Percentiles rank a stretch among this genome's conserved stretches.
Conservation (phyloP, 2,888 invertebrate species). For the Tachina grossa region DNA sequence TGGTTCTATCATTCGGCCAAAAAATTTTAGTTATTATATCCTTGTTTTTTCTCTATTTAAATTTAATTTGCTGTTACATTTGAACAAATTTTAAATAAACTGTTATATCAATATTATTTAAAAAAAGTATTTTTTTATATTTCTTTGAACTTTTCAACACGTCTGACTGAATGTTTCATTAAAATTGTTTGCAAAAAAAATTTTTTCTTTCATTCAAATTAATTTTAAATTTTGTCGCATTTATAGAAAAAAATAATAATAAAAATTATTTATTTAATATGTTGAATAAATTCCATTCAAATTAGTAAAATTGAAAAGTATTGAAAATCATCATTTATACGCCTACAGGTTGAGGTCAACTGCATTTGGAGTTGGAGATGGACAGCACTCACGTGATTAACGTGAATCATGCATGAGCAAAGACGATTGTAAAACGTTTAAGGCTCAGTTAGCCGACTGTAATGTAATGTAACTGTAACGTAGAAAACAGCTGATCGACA, state of each 20-base stretch:
- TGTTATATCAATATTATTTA: conserved; percentile 30
- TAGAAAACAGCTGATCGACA: too few relatives aligned
- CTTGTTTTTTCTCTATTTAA: not conserved
- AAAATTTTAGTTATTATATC: not conserved
- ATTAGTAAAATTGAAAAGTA: conserved; percentile 29
- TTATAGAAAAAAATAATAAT: not conserved
- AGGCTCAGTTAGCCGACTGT: too few relatives aligned
- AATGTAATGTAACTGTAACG: too few relatives aligned
- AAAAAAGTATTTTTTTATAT: conserved; percentile 43
- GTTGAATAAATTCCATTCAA: conserved; percentile 23
- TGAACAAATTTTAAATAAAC: not conserved
- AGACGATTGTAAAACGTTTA: not conserved
- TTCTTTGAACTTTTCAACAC: conserved; percentile 68
- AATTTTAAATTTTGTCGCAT: conserved; percentile 25
- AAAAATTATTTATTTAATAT: conserved; percentile 9
- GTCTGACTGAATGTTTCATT: conserved; percentile 42
- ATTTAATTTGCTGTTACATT: not conserved
- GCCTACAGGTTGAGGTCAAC: conserved; percentile 69
- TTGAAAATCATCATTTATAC: conserved; percentile 66
- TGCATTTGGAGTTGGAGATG: conserved; percentile 44
- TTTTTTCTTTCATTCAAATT: not conserved
- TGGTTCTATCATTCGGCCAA: not conserved
- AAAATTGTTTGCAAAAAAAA: conserved; percentile 32
- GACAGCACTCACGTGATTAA: not conserved
- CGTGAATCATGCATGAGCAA: not conserved